Evolutionary conservation across 2,888 invertebrate species (phyloP).

Genomic region (Cataglyphis livida): DNA sequence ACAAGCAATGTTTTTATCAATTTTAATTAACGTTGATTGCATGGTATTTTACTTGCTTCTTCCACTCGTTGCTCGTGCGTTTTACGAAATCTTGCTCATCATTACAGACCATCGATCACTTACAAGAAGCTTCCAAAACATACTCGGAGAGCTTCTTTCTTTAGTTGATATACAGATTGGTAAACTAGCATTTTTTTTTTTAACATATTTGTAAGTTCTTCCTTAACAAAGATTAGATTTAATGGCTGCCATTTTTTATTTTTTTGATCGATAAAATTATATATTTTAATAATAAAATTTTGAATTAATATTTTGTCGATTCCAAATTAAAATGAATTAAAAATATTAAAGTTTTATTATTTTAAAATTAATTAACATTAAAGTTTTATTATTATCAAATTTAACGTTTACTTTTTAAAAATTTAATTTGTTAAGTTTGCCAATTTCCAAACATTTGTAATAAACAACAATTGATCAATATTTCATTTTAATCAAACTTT

Average conservation of each 20-base stretch:
- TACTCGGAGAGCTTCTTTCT: conserved; percentile 21
- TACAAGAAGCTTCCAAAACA: conserved; percentile 35
- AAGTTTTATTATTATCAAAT: neutral
- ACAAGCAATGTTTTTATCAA: conserved; percentile 62
- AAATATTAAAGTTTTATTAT: neutral
- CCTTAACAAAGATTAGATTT: neutral
- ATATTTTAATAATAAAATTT: conserved; percentile 4
- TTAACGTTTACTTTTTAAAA: neutral
- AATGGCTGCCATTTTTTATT: neutral
- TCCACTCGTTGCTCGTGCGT: conserved; percentile 40
- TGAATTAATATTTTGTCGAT: neutral
- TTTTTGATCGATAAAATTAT: neutral
- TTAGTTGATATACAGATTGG: neutral
- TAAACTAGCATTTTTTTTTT: neutral
- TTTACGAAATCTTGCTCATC: conserved; percentile 14
- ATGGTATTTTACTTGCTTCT: conserved; percentile 68
- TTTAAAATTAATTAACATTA: neutral
- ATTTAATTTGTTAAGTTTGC: neutral
- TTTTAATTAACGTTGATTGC: conserved; percentile 72
- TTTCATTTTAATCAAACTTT: neutral
- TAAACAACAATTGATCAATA: conserved; percentile 9
- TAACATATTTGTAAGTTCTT: conserved; percentile 9
- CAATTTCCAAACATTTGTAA: neutral
- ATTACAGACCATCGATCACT: conserved; percentile 35
- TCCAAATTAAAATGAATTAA: neutral